Base-by-base conservation (phyloP, 2,113 vertebrate species). In the Speoplatyrhinus poulsoni region DNA sequence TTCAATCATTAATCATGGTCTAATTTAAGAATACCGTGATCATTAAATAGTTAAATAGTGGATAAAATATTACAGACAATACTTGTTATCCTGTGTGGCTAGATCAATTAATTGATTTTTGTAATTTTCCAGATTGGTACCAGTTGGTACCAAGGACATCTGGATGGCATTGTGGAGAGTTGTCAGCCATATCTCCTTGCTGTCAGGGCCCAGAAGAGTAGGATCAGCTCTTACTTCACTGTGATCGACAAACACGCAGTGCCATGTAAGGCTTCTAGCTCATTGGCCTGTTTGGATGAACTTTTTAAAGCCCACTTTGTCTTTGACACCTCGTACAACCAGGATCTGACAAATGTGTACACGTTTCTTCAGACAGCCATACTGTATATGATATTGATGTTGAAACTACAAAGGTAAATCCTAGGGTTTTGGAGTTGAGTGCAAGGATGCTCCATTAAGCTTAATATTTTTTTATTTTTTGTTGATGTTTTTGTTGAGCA, bases 281-380 rank as follows among this genome's bases (percentile, higher is more conserved):
- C 57, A 59, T 60, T 68, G 36, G 60, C 60, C 33, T 58, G 7
- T 62, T 67, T 72, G 64, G 75, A 64, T 48, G 17, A 72, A 19
- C 64, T 64, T 64, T 68, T 68, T 3, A 77, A 72, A 68, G 53
- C 65, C 41, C 60, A 62, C 58, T 68, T 74, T 26, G 59, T 68
- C 41, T 67, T 68, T 11, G 12, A 12, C 41, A 68, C 64, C 11
- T 68, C 15, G 3, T 72, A 75, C 33, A 36, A 70, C 66, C 15
- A 17, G 0, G 36, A 67, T 52, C 59, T 81, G 59, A 46, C 12
- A 12, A 81, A 70, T 64, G 62, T 70, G 46, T 76, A 60, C 41
- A 59, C 67, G 73, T 76, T 76, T n/a, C 26, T 74, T 46, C 75
- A 81, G 48, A 71, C 67, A 41, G 54, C 75, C 2, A 49, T 77